Evolutionary conservation across 2,888 invertebrate species (phyloP).

Genomic region (Diplazon laetatorius): DNA sequence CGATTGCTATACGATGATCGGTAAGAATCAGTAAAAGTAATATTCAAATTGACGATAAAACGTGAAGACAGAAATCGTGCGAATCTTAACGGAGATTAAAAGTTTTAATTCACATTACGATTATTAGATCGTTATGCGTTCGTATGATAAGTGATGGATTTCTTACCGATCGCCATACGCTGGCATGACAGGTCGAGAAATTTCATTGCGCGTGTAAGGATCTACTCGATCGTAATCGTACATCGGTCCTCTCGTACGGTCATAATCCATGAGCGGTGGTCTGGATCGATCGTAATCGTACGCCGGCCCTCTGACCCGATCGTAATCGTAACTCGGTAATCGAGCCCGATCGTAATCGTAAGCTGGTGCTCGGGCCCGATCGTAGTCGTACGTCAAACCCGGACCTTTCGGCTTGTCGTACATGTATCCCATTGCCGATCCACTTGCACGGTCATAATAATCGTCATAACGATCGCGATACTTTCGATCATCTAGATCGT

Average conservation of each 20-base stretch:
- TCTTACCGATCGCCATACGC: slow-evolving; percentile 72
- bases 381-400: slow-evolving; percentile 52
- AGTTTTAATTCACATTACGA: too few relatives aligned
- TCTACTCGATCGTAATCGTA: slow-evolving; percentile 72
- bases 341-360: slow-evolving; percentile 70
- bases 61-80: too few relatives aligned
- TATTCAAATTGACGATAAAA: too few relatives aligned
- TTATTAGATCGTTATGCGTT: too few relatives aligned
- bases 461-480: slow-evolving; percentile 74
- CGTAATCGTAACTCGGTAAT: slow-evolving; percentile 68
- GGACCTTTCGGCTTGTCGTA: slow-evolving; percentile 69
- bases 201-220: slow-evolving; percentile 72
- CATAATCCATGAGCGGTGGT: too few relatives aligned
- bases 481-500: slow-evolving; percentile 72
- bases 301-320: slow-evolving; percentile 55
- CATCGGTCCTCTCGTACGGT: slow-evolving; percentile 70
- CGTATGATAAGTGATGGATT: slow-evolving; percentile 3
- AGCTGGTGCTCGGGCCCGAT: slow-evolving; percentile 45
- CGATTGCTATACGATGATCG: too few relatives aligned
- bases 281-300: slow-evolving; percentile 70
- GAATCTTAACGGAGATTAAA: too few relatives aligned
- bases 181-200: slow-evolving; percentile 64
- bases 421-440: slow-evolving; percentile 41
- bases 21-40: too few relatives aligned
- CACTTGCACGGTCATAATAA: slow-evolving; percentile 63